Conservation (phyloP, 2,888 invertebrate species). For the Mythimna ferrago region DNA sequence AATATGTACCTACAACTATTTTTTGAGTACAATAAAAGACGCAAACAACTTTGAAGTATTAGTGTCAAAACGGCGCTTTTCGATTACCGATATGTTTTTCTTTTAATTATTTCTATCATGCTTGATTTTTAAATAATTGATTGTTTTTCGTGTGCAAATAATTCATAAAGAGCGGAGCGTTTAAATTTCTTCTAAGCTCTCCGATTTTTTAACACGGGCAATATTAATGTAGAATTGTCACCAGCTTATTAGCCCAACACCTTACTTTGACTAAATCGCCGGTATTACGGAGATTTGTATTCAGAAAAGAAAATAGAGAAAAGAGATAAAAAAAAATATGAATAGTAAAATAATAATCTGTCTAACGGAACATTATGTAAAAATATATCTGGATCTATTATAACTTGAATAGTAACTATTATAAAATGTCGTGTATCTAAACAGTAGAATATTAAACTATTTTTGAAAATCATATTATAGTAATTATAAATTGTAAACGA, state of each 20-base stretch:
- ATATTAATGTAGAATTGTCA: slow-evolving; percentile 4
- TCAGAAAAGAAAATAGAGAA: slow-evolving; percentile 14
- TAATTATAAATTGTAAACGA: slow-evolving; percentile 50
- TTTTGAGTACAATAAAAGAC: not conserved
- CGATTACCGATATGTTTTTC: not conserved
- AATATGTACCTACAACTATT: not conserved
- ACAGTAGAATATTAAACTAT: slow-evolving; percentile 62
- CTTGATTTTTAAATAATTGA: slow-evolving; percentile 12
- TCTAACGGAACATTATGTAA: slow-evolving; percentile 34
- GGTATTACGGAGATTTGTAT: slow-evolving; percentile 2
- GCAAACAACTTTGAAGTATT: not conserved
- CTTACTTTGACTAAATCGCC: not conserved
- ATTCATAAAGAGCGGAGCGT: slow-evolving; percentile 12
- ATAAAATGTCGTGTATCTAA: slow-evolving; percentile 62
- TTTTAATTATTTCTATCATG: slow-evolving; percentile 1
- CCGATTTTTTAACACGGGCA: not conserved
- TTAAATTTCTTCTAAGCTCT: not conserved
- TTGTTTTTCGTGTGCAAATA: slow-evolving; percentile 15
- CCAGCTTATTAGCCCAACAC: not conserved
- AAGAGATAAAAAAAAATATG: slow-evolving; percentile 23
- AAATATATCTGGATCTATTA: slow-evolving; percentile 35
- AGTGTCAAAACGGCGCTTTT: slow-evolving; percentile 1
- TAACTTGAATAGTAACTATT: slow-evolving; percentile 39
- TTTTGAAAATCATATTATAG: slow-evolving; percentile 59
- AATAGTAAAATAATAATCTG: slow-evolving; percentile 33